These are phyloP conservation scores for Daphoenositta chrysoptera DNA, from an alignment of 2,113 vertebrate species.

Conservation along the genomic window DNA sequence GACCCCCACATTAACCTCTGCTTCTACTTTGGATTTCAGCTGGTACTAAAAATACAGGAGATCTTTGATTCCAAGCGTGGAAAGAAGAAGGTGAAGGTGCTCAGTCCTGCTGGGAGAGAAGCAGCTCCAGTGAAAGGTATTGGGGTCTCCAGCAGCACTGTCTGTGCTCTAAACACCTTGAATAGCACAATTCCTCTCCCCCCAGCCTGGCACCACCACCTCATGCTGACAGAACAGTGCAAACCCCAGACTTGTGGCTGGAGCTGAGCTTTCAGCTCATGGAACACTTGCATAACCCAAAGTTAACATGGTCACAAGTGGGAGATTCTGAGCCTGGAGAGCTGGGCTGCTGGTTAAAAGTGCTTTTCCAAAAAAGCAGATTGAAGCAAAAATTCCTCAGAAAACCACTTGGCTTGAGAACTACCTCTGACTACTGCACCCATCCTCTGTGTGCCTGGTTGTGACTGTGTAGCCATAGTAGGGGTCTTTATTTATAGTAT, in stretches of 20 bases:
- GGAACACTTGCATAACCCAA: not conserved
- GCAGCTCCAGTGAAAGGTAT: constrained; percentile 79
- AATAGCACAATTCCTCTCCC: not conserved
- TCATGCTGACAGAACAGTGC: not conserved
- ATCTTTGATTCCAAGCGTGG: constrained; percentile 94
- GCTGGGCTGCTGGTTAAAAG: not conserved
- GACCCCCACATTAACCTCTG: not conserved
- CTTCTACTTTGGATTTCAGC: constrained; percentile 74
- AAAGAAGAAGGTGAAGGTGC: constrained; percentile 86
- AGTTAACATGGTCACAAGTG: not conserved
- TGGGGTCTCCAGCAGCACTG: not conserved
- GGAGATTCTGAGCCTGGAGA: not conserved
- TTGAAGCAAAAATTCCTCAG: not conserved
- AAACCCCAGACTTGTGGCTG: not conserved
- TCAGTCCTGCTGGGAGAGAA: constrained; percentile 72
- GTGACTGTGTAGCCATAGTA: not conserved
- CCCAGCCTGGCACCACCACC: not conserved
- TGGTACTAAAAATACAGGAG: constrained; percentile 89
- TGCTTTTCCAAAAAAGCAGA: not conserved
- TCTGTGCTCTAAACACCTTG: not conserved
- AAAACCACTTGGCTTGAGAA: not conserved
- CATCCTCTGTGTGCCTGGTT: not conserved
- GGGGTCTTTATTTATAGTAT: not conserved
- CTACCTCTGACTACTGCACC: not conserved
- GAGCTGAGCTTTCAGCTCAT: not conserved